Base-by-base conservation (phyloP, 2,113 vertebrate genomes). In the Eudorcas thomsonii region DNA sequence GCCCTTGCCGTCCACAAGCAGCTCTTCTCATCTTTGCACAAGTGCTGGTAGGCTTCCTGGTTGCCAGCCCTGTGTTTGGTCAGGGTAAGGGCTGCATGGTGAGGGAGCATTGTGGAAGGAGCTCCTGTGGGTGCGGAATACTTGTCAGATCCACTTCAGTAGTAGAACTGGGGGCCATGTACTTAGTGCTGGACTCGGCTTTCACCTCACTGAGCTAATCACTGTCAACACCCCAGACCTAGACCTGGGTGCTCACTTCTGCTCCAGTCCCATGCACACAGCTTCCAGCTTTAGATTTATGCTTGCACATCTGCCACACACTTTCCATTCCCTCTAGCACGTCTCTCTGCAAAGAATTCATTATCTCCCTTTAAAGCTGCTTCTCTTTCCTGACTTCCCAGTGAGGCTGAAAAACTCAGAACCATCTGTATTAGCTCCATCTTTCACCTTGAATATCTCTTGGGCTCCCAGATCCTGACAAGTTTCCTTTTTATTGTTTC, bases 331-430 rank as follows among this genome's bases (percentile, higher is more conserved):
- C 88, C 12, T 55, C 4, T 36, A 25, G 19, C 19, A 55, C 2
- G 3, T 80, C 50, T 95, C 1, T 15, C 11, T 80, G 30, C 17
- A 33, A 59, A 60, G 21, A 55, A 87, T 62, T 87, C 7, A 21
- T 67, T 64, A 16, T 81, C 19, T 91, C 55, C 80, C 39, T 28
- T 77, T 54, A 71, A 45, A 93, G 39, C 9, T 78, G 9, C 1
- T 85, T 67, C 13, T 81, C 92, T 90, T n/a, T 54, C 45, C 28
- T 48, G 26, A 82, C 26, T 90, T 94, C 36, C 23, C 85, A 19
- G 28, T 80, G 57, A 62, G 57, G 43, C 26, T 52, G n/a, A 92
- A 64, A 74, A 57, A 26, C 30, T 60, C n/a, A 48, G 48, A 83
- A 59, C 12, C 28, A 54, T 90, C 71, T 59, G 16, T 36, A 43